Percentiles rank a stretch among this genome's conserved stretches.
These are phyloP conservation scores for Spizella passerina DNA, from an alignment of 2,797 vertebrate species.

Conservation along the genomic window DNA sequence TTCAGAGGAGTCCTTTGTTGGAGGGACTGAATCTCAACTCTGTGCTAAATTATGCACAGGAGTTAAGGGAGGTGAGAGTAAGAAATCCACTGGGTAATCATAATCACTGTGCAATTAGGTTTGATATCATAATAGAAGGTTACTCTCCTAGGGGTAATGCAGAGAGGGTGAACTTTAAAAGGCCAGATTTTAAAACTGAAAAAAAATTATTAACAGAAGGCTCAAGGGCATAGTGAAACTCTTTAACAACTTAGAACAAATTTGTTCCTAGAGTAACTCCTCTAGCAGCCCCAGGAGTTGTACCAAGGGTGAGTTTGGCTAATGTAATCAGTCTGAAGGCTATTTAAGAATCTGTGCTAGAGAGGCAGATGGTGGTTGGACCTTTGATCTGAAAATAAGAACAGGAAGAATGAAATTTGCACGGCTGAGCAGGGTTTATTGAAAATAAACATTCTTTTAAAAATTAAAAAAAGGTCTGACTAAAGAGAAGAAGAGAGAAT, in stretches of 20 bases:
- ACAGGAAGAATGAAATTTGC: not conserved
- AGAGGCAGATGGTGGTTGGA: not conserved
- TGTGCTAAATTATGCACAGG: constrained; percentile 45
- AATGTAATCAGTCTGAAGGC: constrained; percentile 34
- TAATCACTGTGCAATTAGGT: constrained; percentile 61
- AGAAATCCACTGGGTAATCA: constrained; percentile 63
- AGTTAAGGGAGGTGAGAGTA: constrained; percentile 50
- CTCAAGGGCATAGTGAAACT: constrained; percentile 68
- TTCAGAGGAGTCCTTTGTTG: not conserved
- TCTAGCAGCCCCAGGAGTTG: not conserved
- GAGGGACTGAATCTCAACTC: not conserved
- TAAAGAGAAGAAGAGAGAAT: not conserved
- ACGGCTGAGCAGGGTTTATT: not conserved
- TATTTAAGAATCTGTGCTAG: constrained; percentile 26
- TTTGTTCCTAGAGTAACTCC: constrained; percentile 37
- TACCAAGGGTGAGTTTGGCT: constrained; percentile 45
- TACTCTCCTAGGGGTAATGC: constrained; percentile 54
- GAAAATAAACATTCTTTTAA: constrained; percentile 37
- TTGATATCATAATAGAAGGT: constrained; percentile 72
- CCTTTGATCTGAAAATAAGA: constrained; percentile 26
- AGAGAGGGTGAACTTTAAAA: constrained; percentile 69
- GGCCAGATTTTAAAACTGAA: constrained; percentile 62
- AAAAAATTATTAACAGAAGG: constrained; percentile 61
- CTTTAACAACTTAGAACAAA: constrained; percentile 49
- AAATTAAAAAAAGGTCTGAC: not conserved